A percentile compares a stretch with the other conserved stretches of the same genome.
Evolutionary conservation across 2,888 invertebrate genomes (phyloP).

Genomic region (Cheilosia grossa): DNA sequence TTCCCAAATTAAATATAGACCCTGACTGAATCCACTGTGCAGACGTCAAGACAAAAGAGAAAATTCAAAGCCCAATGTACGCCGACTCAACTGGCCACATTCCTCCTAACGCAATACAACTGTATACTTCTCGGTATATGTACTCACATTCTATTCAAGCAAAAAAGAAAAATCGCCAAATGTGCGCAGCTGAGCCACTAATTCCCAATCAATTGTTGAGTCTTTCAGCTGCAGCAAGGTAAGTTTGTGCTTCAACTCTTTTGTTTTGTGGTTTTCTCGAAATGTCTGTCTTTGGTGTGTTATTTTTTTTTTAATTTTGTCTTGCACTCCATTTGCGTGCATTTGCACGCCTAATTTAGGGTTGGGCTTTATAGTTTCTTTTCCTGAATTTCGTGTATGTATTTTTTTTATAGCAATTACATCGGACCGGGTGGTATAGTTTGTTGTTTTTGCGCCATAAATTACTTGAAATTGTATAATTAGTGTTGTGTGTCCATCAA

Average conservation of each 20-base stretch:
- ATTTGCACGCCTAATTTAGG: slow-evolving; percentile 41
- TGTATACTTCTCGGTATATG: neutral
- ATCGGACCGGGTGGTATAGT: slow-evolving; percentile 18
- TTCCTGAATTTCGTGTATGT: slow-evolving; percentile 20
- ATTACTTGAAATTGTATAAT: slow-evolving; percentile 60
- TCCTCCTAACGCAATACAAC: slow-evolving; percentile 29
- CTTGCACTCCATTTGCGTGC: slow-evolving; percentile 12
- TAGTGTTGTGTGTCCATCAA: slow-evolving; percentile 54
- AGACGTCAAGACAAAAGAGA: slow-evolving; percentile 19
- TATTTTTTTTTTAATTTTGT: slow-evolving; percentile 4
- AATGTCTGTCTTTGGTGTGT: slow-evolving; percentile 33
- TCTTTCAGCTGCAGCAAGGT: slow-evolving; percentile 3
- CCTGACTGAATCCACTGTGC: slow-evolving; percentile 36
- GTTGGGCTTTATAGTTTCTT: slow-evolving; percentile 43
- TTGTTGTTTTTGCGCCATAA: slow-evolving; percentile 49
- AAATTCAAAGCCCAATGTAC: slow-evolving; percentile 31
- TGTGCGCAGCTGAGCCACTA: slow-evolving; percentile 18
- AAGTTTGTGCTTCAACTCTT: slow-evolving; percentile 55
- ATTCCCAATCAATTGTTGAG: slow-evolving; percentile 68
- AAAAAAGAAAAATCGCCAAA: slow-evolving; percentile 26
- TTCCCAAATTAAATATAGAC: neutral
- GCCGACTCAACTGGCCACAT: slow-evolving; percentile 29
- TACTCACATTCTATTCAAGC: slow-evolving; percentile 27
- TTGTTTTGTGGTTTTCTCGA: slow-evolving; percentile 48
- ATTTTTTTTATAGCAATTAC: slow-evolving; percentile 35